phyloP scores from a whole-genome alignment of 2,888 invertebrate species.

The Leptodirus hochenwartii region DNA sequence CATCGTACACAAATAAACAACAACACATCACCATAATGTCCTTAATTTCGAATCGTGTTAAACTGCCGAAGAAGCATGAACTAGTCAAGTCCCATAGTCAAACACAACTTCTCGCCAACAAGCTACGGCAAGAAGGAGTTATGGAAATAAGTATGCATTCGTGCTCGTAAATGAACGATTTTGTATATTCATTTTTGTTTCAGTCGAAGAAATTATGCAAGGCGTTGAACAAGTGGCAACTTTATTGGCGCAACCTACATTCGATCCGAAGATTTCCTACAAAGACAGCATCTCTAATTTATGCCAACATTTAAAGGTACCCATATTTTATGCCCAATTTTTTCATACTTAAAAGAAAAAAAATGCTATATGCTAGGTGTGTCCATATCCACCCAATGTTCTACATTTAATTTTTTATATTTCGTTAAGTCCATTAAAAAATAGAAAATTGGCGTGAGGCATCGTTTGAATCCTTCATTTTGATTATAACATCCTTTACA shows the following conservation, averaged over 20 bases:
- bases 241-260: slow-evolving; percentile 55
- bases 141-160: slow-evolving; percentile 23
- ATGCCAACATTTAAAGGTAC: slow-evolving; percentile 61
- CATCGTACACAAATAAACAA: too few species aligned
- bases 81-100: slow-evolving; percentile 25
- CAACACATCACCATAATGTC: too few species aligned
- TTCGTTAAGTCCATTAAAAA: too few species aligned
- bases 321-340: slow-evolving; percentile 10
- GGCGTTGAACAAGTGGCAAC: slow-evolving; percentile 67
- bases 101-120: slow-evolving; percentile 26
- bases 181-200: slow-evolving; percentile 20
- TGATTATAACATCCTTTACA: too few species aligned
- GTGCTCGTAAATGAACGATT: slow-evolving; percentile 1
- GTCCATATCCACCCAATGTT: too few species aligned
- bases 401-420: too few species aligned
- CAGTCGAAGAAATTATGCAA: slow-evolving; percentile 67
- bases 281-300: slow-evolving; percentile 58
- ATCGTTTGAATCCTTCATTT: too few species aligned
- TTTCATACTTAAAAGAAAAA: slow-evolving; percentile 15
- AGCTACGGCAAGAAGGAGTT: slow-evolving; percentile 26
- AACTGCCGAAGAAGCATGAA: slow-evolving; percentile 26
- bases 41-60: too few species aligned
- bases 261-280: slow-evolving; percentile 39
- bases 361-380: too few species aligned
- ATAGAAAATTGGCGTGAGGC: too few species aligned